A percentile compares a stretch with the other conserved stretches of the same genome.
These are phyloP conservation scores for Acipenser transmontanus DNA, from an alignment of 2,797 vertebrate species.

Conservation along the genomic window DNA sequence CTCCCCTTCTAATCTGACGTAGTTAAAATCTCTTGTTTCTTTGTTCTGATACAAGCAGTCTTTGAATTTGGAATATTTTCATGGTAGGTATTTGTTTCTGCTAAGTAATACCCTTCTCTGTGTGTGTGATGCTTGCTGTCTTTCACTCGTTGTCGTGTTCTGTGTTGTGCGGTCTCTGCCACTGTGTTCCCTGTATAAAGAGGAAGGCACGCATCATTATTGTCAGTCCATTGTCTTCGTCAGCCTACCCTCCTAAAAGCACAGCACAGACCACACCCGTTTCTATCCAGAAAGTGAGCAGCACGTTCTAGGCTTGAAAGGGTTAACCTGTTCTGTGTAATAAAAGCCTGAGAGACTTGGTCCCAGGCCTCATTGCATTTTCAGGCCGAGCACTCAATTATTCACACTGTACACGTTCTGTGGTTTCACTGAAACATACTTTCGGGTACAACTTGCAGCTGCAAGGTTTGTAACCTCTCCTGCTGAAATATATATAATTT, in stretches of 20 bases:
- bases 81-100: conserved; percentile 99
- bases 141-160: conserved; percentile 26
- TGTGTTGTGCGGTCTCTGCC: background rate
- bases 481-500: too few species aligned
- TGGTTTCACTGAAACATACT: background rate
- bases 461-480: too few species aligned
- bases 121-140: conserved; percentile 83
- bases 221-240: conserved; percentile 20
- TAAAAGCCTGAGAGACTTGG: background rate
- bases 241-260: too few species aligned
- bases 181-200: conserved; percentile 9
- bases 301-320: too few species aligned
- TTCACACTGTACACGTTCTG: conserved; percentile 1
- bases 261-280: too few species aligned
- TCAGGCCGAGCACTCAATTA: background rate
- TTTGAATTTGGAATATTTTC: conserved; percentile 99
- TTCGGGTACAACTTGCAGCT: too few species aligned
- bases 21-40: conserved; percentile 99
- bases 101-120: conserved; percentile 84
- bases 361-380: background rate
- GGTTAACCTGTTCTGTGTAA: too few species aligned
- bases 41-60: conserved; percentile 99
- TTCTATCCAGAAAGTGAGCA: too few species aligned
- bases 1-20: conserved; percentile 89
- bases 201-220: conserved; percentile 17